These are phyloP conservation scores for Carettochelys insculpta DNA, from an alignment of 2,113 vertebrate species.

Conservation along the genomic window DNA sequence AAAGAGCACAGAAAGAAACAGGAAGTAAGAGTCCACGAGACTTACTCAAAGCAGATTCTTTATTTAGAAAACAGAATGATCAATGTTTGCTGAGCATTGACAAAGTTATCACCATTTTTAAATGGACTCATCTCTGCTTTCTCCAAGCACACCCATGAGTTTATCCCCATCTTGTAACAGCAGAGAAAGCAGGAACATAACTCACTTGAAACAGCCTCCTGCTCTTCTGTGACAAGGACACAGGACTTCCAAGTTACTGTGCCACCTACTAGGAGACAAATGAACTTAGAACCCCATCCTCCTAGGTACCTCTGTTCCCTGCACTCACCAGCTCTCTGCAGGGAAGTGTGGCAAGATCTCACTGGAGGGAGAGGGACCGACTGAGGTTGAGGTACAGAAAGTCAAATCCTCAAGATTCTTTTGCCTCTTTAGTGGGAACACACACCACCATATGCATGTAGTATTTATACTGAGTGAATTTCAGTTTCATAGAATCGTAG, in stretches of 20 bases:
- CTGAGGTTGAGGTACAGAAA: not conserved
- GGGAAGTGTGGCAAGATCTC: not conserved
- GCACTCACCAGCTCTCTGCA: not conserved
- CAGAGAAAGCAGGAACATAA: not conserved
- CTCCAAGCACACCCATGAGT: not conserved
- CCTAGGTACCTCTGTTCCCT: not conserved
- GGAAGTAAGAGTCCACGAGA: not conserved
- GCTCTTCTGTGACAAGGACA: not conserved
- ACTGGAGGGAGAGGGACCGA: not conserved
- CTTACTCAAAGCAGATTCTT: not conserved
- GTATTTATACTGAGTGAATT: too few species aligned
- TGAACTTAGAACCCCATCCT: not conserved
- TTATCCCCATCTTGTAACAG: not conserved
- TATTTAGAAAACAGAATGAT: conserved; percentile 22
- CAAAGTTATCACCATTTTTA: not conserved
- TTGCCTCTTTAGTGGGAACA: not conserved
- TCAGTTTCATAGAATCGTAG: too few species aligned
- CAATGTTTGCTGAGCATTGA: not conserved
- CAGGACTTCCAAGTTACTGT: not conserved
- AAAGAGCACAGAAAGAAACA: not conserved
- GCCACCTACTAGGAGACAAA: not conserved
- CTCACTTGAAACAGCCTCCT: not conserved
- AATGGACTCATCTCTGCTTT: not conserved
- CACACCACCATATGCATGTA: too few species aligned
- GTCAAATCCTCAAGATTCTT: not conserved